Base-by-base conservation (phyloP, 2,113 vertebrate genomes). In the Mesitornis unicolor region DNA sequence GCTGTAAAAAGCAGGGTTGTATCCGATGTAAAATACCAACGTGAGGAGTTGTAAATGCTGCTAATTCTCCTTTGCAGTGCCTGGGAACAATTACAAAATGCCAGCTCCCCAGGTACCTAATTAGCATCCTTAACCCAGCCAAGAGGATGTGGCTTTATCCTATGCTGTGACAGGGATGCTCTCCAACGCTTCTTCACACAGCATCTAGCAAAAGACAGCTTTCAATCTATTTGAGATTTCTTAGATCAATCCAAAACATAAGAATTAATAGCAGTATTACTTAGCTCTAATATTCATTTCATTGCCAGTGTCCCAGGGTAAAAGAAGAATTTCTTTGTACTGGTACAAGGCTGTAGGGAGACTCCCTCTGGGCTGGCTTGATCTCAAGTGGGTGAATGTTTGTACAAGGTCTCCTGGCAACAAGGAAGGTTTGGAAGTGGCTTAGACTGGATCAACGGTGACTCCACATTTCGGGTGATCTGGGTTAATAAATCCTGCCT, bases 81-180 rank as follows among this genome's bases (percentile, higher is more conserved):
- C 40, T 80, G 74, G 38, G 50, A 94, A 60, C 65, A 19, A n/a
- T 18, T 63, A 74, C 13, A 6, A 87, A 94, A 95, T 92, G 68
- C 67, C 95, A 94, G 64, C 54, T 96, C 95, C 89, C 95, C 73
- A 67, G 84, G 92, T 82, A 42, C 9, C 81, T 87, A 59, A 97
- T 95, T 91, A 95, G 4, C 64, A 60, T 67, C 89, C 48, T 79
- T 36, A 60, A 43, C 45, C 60, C 70, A 80, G 78, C 70, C 94
- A 86, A 38, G 35, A 85, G 68, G 21, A 77, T 8, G 60, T 54
- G 88, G 63, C 22, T 88, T 86, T 73, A 31, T 63, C 35, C 76
- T 51, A 47, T 40, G 76, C 79, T 81, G 83, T 63, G 59, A 28
- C 59, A 74, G n/a, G 48, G 68, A 50, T 84, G 57, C 9, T 90